A percentile compares a stretch with the other conserved stretches of the same genome.
These are phyloP conservation scores for Melipona bicolor DNA, from an alignment of 2,888 invertebrate species.

Conservation along the genomic window DNA sequence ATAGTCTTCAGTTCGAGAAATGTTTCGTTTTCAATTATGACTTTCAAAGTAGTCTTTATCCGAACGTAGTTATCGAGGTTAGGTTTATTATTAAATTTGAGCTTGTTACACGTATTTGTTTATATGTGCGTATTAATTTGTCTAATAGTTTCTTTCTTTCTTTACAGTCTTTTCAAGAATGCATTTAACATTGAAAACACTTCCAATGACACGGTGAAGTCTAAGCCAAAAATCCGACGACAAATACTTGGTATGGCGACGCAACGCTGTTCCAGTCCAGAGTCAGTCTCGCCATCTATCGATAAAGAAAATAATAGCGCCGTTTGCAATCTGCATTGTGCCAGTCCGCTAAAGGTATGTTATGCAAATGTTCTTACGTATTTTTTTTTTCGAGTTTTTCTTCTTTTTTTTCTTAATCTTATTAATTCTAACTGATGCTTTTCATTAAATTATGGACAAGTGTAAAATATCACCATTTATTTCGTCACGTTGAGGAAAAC, in stretches of 20 bases:
- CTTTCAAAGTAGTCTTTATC: not conserved
- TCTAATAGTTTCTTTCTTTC: not conserved
- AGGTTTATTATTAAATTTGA: slow-evolving; percentile 5
- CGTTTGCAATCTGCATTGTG: slow-evolving; percentile 63
- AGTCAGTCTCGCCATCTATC: slow-evolving; percentile 68
- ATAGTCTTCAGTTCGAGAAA: not conserved
- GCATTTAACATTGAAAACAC: slow-evolving; percentile 79
- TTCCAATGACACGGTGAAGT: slow-evolving; percentile 75
- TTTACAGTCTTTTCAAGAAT: slow-evolving; percentile 81
- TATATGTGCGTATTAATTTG: not conserved
- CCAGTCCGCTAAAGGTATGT: slow-evolving; percentile 79
- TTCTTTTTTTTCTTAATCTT: not conserved
- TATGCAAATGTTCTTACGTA: not conserved
- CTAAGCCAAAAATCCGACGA: slow-evolving; percentile 69
- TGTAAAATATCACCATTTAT: not conserved
- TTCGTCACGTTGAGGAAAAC: not conserved
- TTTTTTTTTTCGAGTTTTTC: not conserved
- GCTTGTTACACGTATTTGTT: too few relatives aligned
- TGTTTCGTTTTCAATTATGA: not conserved
- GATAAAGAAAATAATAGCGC: slow-evolving; percentile 78
- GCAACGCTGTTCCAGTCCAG: slow-evolving; percentile 73
- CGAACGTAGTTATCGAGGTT: slow-evolving; percentile 3
- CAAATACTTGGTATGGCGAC: slow-evolving; percentile 75
- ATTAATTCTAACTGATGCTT: not conserved
- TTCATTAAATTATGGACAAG: not conserved